Base-by-base conservation (phyloP, 2,888 invertebrate species). In the Melanchra persicariae region DNA sequence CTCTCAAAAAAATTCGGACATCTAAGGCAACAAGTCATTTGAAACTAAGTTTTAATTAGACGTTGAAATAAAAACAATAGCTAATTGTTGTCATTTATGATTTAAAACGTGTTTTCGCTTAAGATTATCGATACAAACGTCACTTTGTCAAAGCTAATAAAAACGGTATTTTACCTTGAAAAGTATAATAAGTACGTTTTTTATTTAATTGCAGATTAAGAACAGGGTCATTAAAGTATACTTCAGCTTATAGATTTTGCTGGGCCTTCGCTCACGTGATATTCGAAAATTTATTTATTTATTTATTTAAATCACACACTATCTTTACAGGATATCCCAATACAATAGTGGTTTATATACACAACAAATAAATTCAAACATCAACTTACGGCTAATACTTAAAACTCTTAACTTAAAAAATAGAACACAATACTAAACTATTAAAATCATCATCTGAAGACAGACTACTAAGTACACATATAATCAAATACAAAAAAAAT, bases 21-120 rank as follows among this genome's bases (percentile, higher is more conserved):
- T n/a, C 37, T 37, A 15, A 54, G 45, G 8, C 19, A 30, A 52
- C 8, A 30, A 47, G 6, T 12, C 22, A 22, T 30, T 22, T 49
- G 47, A 54, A 57, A 19, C 1, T 8, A 45, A 2, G 45, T 5
- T 49, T 5, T 71, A 55, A 55, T 45, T 70, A 47, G 15, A 70
- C n/a, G 58, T 34, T 17, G 17, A 24, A 58, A 58, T 51, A 9
- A 17, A 51, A 34, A 70, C 73, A 70, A 70, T 73, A 5, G 49
- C 0, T 24, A 51, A 72, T 77, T 68, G n/a, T 49, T 22, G 43
- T 57, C 0, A 47, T 40, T 76, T 1, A n/a, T 19, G 6, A 30
- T 24, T 49, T n/a, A 49, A n/a, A 55, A n/a, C 54, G 34, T 57
- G 49, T 57, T 77, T 34, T 77, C 19, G n/a, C 15, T 49, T 9